phyloP scores from a whole-genome alignment of 92 coral and sea anemone species.

The Montipora capitata region DNA sequence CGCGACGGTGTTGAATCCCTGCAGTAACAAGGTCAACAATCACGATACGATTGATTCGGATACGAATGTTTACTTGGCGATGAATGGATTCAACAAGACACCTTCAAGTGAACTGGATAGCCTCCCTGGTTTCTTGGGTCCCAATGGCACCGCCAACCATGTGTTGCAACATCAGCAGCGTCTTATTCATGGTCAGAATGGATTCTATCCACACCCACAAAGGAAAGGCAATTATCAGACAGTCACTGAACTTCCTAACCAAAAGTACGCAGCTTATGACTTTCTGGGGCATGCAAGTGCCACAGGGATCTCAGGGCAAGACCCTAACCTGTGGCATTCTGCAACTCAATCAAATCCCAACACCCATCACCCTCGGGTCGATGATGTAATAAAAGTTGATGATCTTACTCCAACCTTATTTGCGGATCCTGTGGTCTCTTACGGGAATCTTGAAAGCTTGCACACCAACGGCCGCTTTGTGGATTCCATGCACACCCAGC shows the following conservation, averaged over 20 bases:
- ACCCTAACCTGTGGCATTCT: conserved; percentile 24
- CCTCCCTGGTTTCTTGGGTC: not conserved
- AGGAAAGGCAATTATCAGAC: not conserved
- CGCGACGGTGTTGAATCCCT: conserved; percentile 14
- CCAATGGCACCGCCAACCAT: conserved; percentile 15
- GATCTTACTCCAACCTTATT: conserved; percentile 39
- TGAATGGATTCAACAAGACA: not conserved
- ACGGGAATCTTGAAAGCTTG: not conserved
- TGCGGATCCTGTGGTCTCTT: conserved; percentile 12
- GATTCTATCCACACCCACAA: conserved; percentile 3
- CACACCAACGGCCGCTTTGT: not conserved
- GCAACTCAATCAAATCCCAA: not conserved
- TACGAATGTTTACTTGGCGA: not conserved
- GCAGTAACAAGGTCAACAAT: not conserved
- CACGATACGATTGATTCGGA: not conserved
- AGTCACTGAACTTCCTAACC: not conserved
- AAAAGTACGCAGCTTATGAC: not conserved
- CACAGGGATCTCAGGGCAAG: conserved; percentile 28
- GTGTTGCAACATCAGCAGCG: not conserved
- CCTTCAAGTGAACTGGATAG: not conserved
- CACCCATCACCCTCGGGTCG: conserved; percentile 4
- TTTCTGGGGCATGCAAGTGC: conserved; percentile 11
- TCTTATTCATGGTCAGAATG: conserved; percentile 6
- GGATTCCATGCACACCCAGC: not conserved
- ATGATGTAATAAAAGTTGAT: conserved; percentile 28